These are phyloP conservation scores for Stichopus chloronotus DNA, from an alignment of 35 echinoderm and acorn worm species.

Conservation along the genomic window DNA sequence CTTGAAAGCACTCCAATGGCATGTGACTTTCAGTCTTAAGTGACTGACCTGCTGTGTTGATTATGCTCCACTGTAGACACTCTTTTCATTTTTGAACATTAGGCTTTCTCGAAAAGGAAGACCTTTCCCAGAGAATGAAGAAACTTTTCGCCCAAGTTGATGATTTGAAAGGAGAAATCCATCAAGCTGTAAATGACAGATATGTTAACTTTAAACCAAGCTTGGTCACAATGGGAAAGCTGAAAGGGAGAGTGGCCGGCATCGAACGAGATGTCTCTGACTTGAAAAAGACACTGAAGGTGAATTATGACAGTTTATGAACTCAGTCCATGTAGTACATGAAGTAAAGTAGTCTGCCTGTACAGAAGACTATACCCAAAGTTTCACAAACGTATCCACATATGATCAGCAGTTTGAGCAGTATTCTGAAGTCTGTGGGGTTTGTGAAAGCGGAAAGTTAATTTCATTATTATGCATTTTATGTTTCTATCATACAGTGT, in stretches of 20 bases:
- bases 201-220: conserved; percentile 45
- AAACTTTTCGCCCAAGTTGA: conserved; percentile 49
- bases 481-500: too few species aligned
- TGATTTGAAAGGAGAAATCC: conserved; percentile 45
- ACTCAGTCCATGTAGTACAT: too few species aligned
- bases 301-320: neutral
- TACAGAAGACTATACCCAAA: too few species aligned
- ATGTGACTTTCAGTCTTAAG: too few species aligned
- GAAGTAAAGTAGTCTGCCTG: too few species aligned
- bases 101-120: conserved; percentile 58
- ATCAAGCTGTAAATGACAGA: conserved; percentile 39
- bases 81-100: neutral
- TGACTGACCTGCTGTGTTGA: neutral
- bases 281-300: conserved; percentile 44
- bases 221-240: conserved; percentile 10
- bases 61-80: neutral
- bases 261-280: conserved; percentile 23
- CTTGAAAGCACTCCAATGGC: too few species aligned
- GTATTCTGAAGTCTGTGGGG: too few species aligned
- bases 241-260: conserved; percentile 29
- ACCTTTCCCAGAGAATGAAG: conserved; percentile 50
- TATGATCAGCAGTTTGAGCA: too few species aligned
- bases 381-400: too few species aligned
- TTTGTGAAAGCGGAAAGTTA: too few species aligned
- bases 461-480: too few species aligned